Evolutionary conservation across 92 coral and sea anemone species (phyloP).

Genomic region (Epizoanthus fatuus): DNA sequence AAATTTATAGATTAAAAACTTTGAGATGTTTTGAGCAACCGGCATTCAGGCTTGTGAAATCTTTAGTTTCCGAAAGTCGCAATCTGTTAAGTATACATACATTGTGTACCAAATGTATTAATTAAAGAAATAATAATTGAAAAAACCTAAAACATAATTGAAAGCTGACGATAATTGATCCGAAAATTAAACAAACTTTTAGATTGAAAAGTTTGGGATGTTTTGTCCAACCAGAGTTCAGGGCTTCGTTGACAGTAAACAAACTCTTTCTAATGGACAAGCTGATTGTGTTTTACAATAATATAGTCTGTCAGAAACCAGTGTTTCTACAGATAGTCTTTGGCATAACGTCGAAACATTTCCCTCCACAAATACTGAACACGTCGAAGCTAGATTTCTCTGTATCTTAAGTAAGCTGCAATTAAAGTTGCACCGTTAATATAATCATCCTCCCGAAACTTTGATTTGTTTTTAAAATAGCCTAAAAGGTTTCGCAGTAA

Average conservation of each 20-base stretch:
- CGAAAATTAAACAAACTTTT: background rate
- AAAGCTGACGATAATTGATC: slow-evolving; percentile 8
- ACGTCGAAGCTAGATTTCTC: background rate
- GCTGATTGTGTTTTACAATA: background rate
- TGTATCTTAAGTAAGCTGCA: background rate
- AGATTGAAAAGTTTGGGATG: background rate
- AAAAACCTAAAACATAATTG: slow-evolving; percentile 3
- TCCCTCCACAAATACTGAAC: background rate
- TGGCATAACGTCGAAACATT: background rate
- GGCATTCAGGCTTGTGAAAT: background rate
- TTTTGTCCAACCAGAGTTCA: background rate
- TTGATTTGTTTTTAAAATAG: too few species aligned
- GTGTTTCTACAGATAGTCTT: background rate
- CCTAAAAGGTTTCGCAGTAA: too few species aligned
- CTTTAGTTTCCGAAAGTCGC: too few species aligned
- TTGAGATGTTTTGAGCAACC: background rate
- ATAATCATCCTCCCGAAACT: too few species aligned
- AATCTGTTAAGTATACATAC: background rate
- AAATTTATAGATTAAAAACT: background rate
- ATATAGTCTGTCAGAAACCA: background rate
- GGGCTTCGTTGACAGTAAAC: background rate
- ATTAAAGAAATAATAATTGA: background rate
- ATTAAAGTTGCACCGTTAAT: too few species aligned
- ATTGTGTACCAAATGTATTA: background rate
- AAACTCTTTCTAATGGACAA: slow-evolving; percentile 8